Conservation (phyloP, 2,888 invertebrate species). For the Tupiocoris notatus region DNA sequence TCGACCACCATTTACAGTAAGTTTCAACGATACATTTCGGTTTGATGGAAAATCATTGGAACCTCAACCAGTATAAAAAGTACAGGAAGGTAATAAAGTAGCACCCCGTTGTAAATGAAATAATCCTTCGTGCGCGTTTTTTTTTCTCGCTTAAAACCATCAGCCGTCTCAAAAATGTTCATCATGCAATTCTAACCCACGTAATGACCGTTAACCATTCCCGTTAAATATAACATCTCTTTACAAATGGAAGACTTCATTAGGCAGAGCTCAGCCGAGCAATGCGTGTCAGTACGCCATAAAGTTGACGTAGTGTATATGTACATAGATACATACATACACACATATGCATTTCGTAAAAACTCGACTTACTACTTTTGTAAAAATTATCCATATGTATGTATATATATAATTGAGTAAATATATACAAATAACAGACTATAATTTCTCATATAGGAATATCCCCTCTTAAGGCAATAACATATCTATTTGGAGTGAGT, state of each 20-base stretch:
- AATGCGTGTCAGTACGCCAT: slow-evolving; percentile 5
- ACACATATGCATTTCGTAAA: background rate
- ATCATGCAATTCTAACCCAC: background rate
- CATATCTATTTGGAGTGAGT: slow-evolving; percentile 46
- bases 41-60: background rate
- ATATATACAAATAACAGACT: slow-evolving; percentile 44
- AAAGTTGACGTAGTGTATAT: slow-evolving; percentile 34
- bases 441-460: slow-evolving; percentile 46
- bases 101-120: background rate
- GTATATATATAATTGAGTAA: slow-evolving; percentile 43
- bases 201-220: slow-evolving; percentile 2
- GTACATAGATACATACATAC: slow-evolving; percentile 33
- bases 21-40: background rate
- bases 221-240: slow-evolving; percentile 40
- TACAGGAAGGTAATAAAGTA: background rate
- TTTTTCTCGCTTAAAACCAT: background rate
- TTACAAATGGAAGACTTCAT: slow-evolving; percentile 46
- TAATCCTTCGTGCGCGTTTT: background rate
- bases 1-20: background rate
- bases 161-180: background rate
- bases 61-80: background rate
- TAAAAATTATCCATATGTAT: slow-evolving; percentile 31
- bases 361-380: slow-evolving; percentile 23
- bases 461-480: slow-evolving; percentile 47
- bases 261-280: slow-evolving; percentile 40